phyloP scores from a whole-genome alignment of 1,140 invertebrate species.

The Drosophila virilis region DNA sequence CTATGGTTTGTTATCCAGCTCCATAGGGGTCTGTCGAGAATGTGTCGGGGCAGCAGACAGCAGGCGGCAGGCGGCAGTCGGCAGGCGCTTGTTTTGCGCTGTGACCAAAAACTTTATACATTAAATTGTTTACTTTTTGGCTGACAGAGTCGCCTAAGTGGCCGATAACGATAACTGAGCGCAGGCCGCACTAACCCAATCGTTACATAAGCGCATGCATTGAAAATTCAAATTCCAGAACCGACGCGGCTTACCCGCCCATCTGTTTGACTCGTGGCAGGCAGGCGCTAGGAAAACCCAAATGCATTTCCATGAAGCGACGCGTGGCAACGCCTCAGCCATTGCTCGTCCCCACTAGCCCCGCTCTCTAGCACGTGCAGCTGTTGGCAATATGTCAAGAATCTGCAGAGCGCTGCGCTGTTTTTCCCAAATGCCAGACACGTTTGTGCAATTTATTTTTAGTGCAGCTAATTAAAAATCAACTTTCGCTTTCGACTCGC shows the following conservation, averaged over 20 bases:
- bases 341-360: constrained; percentile 29
- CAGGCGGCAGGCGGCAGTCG: not conserved
- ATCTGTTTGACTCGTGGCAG: constrained; percentile 33
- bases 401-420: constrained; percentile 41
- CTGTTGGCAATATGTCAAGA: constrained; percentile 82
- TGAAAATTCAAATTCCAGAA: constrained; percentile 25
- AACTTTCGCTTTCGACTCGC: constrained; percentile 39
- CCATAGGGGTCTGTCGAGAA: constrained; percentile 15
- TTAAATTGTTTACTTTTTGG: constrained; percentile 77
- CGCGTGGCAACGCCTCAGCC: constrained; percentile 69
- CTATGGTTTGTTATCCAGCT: constrained; percentile 60
- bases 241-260: constrained; percentile 30
- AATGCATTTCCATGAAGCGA: constrained; percentile 69
- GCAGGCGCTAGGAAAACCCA: constrained; percentile 17
- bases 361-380: constrained; percentile 42
- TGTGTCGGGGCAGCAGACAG: not conserved
- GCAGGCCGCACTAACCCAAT: not conserved
- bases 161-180: constrained; percentile 63
- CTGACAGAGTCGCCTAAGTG: constrained; percentile 51
- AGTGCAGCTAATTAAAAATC: constrained; percentile 73
- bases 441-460: constrained; percentile 57
- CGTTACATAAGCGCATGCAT: constrained; percentile 5
- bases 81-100: constrained; percentile 33
- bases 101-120: constrained; percentile 67
- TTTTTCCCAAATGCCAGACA: constrained; percentile 38